phyloP scores from a whole-genome alignment of 2,113 vertebrate genomes.

The Abramis brama region DNA sequence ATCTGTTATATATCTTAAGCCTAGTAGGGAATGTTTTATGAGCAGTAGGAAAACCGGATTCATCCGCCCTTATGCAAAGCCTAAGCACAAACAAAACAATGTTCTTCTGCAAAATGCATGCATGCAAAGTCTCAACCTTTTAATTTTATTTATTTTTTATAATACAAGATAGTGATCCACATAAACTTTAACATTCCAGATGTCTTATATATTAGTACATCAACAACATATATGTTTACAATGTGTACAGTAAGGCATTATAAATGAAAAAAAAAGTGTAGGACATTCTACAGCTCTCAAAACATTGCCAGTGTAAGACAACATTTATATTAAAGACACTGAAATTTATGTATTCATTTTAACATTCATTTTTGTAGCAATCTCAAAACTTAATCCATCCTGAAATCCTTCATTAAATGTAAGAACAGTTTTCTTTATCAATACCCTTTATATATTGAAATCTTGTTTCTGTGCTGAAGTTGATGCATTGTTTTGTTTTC shows the following conservation, averaged over 20 bases:
- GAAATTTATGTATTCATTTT: background rate
- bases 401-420: background rate
- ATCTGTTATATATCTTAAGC: no score
- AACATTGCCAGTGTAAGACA: background rate
- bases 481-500: constrained; percentile 23
- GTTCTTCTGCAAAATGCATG: no score
- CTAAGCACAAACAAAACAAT: no score
- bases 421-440: background rate
- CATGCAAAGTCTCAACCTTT: no score
- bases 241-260: background rate
- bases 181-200: background rate
- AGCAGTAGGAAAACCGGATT: no score
- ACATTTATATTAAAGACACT: background rate
- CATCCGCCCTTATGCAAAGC: no score
- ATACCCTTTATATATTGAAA: constrained; percentile 32
- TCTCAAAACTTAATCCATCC: background rate
- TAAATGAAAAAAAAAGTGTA: background rate
- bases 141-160: no score
- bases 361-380: background rate
- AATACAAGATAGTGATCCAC: background rate
- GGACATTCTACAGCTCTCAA: background rate
- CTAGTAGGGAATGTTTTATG: no score
- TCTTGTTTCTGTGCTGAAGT: constrained; percentile 26
- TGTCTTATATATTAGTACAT: background rate
- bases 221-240: background rate